Evolutionary conservation across 2,888 invertebrate genomes (phyloP).

Genomic region (Cheilosia scutellata): DNA sequence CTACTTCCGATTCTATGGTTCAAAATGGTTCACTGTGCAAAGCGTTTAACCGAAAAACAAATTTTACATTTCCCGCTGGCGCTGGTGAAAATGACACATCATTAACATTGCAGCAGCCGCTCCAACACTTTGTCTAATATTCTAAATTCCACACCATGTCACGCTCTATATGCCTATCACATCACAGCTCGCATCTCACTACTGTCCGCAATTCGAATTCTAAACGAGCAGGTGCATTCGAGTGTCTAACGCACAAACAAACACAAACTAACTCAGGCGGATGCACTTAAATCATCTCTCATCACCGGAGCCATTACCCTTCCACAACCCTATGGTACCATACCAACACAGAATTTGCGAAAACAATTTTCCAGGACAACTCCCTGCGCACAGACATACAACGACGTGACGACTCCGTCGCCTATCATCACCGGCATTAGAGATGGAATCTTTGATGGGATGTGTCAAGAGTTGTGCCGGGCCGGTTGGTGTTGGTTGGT

Average conservation of each 20-base stretch:
- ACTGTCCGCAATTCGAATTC: constrained; percentile 37
- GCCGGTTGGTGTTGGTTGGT: neutral
- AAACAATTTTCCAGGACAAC: constrained; percentile 62
- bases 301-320: constrained; percentile 68
- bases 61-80: constrained; percentile 27
- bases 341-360: constrained; percentile 34
- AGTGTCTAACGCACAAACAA: constrained; percentile 50
- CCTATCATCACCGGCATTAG: constrained; percentile 28
- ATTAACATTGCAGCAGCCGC: constrained; percentile 51
- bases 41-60: constrained; percentile 16
- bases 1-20: constrained; percentile 29
- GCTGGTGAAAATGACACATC: constrained; percentile 49
- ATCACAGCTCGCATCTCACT: neutral
- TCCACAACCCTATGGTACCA: neutral
- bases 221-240: constrained; percentile 42
- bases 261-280: constrained; percentile 65
- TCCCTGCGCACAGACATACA: neutral
- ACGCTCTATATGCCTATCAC: neutral
- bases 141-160: constrained; percentile 10
- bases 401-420: constrained; percentile 3
- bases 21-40: constrained; percentile 18
- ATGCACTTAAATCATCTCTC: constrained; percentile 73
- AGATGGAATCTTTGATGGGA: constrained; percentile 28
- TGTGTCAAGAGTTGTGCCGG: constrained; percentile 1
- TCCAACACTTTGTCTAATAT: constrained; percentile 39